phyloP scores from a whole-genome alignment of 2,888 invertebrate genomes.

The Tipula lateralis region DNA sequence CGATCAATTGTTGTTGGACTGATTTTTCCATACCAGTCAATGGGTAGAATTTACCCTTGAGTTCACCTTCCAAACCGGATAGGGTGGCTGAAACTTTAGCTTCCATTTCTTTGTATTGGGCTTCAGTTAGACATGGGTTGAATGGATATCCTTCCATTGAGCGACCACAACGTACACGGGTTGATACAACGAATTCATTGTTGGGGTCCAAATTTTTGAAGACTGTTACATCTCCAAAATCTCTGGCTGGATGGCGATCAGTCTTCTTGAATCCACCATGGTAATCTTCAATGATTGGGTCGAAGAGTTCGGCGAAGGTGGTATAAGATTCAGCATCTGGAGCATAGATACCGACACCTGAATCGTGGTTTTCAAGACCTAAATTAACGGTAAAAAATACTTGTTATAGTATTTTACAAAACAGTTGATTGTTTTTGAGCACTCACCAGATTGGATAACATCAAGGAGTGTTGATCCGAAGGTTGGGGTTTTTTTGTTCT shows the following conservation, averaged over 20 bases:
- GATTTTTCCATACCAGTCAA: constrained; percentile 95
- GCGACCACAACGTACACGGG: constrained; percentile 94
- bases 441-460: constrained; percentile 85
- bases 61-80: constrained; percentile 77
- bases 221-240: constrained; percentile 88
- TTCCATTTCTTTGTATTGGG: constrained; percentile 97
- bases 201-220: constrained; percentile 91
- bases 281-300: constrained; percentile 97
- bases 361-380: constrained; percentile 84
- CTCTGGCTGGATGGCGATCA: constrained; percentile 88
- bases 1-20: constrained; percentile 92
- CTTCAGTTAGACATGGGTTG: constrained; percentile 95
- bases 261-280: constrained; percentile 92
- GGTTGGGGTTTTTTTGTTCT: constrained; percentile 81
- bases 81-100: constrained; percentile 78
- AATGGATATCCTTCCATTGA: constrained; percentile 93
- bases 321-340: constrained; percentile 95
- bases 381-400: constrained; percentile 25
- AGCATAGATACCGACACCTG: constrained; percentile 95
- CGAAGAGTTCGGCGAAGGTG: constrained; percentile 86
- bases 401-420: constrained; percentile 36
- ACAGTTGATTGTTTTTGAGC: background rate
- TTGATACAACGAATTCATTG: constrained; percentile 87
- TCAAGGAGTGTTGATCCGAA: constrained; percentile 91
- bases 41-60: constrained; percentile 92